These are phyloP conservation scores for Subanguina moxae DNA, from an alignment of 1,140 invertebrate species.

Conservation along the genomic window DNA sequence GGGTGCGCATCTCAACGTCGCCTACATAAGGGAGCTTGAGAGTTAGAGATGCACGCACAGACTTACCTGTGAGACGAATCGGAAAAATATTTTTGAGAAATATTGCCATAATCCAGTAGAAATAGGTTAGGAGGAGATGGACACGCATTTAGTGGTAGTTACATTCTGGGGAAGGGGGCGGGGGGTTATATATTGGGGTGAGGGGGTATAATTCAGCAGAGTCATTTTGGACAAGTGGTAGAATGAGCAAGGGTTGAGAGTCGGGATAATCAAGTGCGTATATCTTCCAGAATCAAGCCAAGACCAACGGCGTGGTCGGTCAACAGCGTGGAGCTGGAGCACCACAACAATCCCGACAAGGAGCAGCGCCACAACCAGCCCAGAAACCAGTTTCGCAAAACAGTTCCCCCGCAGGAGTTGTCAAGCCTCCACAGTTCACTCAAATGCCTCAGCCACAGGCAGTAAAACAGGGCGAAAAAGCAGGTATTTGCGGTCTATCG, in stretches of 20 bases:
- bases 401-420: slow-evolving; percentile 5
- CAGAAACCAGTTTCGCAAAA: slow-evolving; percentile 10
- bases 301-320: neutral
- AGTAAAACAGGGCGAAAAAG: slow-evolving; percentile 51
- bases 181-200: no score
- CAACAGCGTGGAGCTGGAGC: neutral
- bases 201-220: slow-evolving; percentile 2
- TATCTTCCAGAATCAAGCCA: neutral
- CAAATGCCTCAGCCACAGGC: slow-evolving; percentile 44
- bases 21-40: no score
- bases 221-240: slow-evolving; percentile 21
- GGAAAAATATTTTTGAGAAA: no score
- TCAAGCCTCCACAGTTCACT: slow-evolving; percentile 49
- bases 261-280: no score
- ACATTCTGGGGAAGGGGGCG: no score
- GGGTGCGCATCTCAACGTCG: no score
- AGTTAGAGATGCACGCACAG: no score
- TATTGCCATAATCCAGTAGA: no score
- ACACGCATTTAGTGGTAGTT: no score
- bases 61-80: no score
- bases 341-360: neutral
- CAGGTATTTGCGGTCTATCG: no score
- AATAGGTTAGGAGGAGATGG: no score
- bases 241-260: slow-evolving; percentile 14
- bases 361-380: slow-evolving; percentile 11